phyloP scores from a whole-genome alignment of 2,888 invertebrate species.

The Chloroclystis v-ata region DNA sequence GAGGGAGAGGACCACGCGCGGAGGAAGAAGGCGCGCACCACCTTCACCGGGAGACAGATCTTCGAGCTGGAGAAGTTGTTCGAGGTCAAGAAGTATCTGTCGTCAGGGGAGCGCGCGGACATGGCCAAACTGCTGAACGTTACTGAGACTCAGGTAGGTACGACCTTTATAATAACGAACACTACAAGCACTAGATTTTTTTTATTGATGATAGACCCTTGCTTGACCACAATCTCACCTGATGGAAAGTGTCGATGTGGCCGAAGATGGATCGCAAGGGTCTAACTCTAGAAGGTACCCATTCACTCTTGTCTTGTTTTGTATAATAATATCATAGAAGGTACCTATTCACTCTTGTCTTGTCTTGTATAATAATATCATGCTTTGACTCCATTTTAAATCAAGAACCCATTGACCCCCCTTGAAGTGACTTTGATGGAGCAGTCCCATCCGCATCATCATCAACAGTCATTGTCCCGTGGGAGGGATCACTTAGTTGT shows the following conservation, averaged over 20 bases:
- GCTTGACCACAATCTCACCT: too few species aligned
- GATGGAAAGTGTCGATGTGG: too few species aligned
- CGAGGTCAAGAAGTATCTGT: slow-evolving; percentile 96
- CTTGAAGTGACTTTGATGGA: neutral
- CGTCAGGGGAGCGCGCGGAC: slow-evolving; percentile 94
- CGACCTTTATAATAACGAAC: neutral
- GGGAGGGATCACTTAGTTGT: slow-evolving; percentile 56
- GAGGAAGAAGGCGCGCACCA: slow-evolving; percentile 92
- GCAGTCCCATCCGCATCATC: slow-evolving; percentile 7
- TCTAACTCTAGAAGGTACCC: too few species aligned
- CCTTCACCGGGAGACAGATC: slow-evolving; percentile 96
- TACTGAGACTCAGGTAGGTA: slow-evolving; percentile 95
- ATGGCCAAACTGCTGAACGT: slow-evolving; percentile 96
- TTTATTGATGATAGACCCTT: too few species aligned
- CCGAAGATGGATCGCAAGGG: too few species aligned
- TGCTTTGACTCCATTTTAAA: too few species aligned
- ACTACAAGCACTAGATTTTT: too few species aligned
- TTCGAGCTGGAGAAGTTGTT: slow-evolving; percentile 98
- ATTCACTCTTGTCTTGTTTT: too few species aligned
- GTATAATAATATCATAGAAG: too few species aligned
- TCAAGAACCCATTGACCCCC: too few species aligned
- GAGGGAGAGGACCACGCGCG: slow-evolving; percentile 77
- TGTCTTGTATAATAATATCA: too few species aligned
- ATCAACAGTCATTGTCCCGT: slow-evolving; percentile 1
- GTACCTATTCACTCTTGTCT: too few species aligned